phyloP scores from a whole-genome alignment of 2,797 vertebrate genomes.

The Dryobates pubescens region DNA sequence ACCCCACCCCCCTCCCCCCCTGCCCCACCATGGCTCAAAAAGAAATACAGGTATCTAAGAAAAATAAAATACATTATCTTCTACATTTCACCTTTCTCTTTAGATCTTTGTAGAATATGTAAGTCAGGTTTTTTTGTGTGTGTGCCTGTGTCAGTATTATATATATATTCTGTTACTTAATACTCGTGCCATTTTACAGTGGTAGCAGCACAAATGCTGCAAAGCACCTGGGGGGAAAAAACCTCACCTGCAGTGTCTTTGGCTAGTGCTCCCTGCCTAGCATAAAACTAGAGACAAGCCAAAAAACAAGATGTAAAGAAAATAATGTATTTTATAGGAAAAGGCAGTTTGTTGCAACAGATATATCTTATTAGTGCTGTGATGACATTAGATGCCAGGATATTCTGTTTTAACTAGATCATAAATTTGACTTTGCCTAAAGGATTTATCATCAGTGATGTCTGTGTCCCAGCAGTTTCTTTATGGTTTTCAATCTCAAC shows the following conservation, averaged over 20 bases:
- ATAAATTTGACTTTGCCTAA: slow-evolving; percentile 45
- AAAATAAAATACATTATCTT: not conserved
- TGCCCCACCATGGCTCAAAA: not conserved
- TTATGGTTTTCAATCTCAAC: not conserved
- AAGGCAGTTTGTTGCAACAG: slow-evolving; percentile 1
- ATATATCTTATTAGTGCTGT: slow-evolving; percentile 18
- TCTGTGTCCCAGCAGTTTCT: not conserved
- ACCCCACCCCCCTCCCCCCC: no score
- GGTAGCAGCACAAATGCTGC: not conserved
- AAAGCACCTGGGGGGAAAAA: not conserved
- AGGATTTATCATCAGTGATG: slow-evolving; percentile 7
- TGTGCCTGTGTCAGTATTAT: not conserved
- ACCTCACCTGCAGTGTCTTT: not conserved
- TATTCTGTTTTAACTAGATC: slow-evolving; percentile 21
- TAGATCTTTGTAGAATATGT: not conserved
- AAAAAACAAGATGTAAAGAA: not conserved
- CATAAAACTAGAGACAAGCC: not conserved
- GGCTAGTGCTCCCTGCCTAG: not conserved
- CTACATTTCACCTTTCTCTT: not conserved
- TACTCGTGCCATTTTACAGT: not conserved
- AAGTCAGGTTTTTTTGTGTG: not conserved
- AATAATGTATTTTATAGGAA: not conserved
- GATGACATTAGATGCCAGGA: slow-evolving; percentile 5
- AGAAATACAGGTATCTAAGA: not conserved
- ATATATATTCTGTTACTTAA: not conserved